Conservation (phyloP, 2,797 vertebrate genomes). For the Podarcis siculus region DNA sequence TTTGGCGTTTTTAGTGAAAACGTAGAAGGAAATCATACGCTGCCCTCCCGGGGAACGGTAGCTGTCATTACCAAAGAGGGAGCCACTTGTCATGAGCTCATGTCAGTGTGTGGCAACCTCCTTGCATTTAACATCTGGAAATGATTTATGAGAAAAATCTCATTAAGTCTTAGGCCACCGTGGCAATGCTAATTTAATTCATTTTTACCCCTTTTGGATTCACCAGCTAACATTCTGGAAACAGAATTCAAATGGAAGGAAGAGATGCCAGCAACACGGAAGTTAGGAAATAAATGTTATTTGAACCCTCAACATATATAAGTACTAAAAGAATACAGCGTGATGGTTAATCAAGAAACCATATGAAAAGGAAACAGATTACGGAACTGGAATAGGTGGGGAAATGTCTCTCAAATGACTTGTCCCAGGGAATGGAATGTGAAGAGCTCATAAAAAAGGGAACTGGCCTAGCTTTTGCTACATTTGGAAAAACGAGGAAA, state of each 20-base stretch:
- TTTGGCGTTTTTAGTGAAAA: conserved; percentile 22
- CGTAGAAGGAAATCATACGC: conserved; percentile 17
- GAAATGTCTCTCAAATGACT: background rate
- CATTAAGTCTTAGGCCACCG: conserved; percentile 51
- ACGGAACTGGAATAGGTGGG: background rate
- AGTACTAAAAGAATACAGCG: background rate
- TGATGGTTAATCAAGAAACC: conserved; percentile 7
- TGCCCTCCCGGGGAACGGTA: conserved; percentile 66
- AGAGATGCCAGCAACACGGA: conserved; percentile 11
- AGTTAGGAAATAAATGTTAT: background rate
- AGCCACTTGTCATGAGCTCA: conserved; percentile 65
- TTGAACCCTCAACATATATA: background rate
- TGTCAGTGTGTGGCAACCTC: conserved; percentile 65
- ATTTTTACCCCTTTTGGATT: conserved; percentile 39
- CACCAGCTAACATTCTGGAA: conserved; percentile 36
- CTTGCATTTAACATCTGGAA: conserved; percentile 79
- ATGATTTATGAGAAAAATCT: conserved; percentile 64
- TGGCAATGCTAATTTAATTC: conserved; percentile 56
- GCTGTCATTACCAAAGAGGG: conserved; percentile 62
- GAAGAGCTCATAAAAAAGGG: conserved; percentile 14
- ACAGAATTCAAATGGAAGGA: conserved; percentile 40
- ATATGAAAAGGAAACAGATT: conserved; percentile 14
- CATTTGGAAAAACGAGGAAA: background rate
- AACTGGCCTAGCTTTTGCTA: background rate
- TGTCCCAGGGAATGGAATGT: conserved; percentile 3